Base-by-base conservation (phyloP, 2,113 vertebrate genomes). In the Struthidea cinerea region DNA sequence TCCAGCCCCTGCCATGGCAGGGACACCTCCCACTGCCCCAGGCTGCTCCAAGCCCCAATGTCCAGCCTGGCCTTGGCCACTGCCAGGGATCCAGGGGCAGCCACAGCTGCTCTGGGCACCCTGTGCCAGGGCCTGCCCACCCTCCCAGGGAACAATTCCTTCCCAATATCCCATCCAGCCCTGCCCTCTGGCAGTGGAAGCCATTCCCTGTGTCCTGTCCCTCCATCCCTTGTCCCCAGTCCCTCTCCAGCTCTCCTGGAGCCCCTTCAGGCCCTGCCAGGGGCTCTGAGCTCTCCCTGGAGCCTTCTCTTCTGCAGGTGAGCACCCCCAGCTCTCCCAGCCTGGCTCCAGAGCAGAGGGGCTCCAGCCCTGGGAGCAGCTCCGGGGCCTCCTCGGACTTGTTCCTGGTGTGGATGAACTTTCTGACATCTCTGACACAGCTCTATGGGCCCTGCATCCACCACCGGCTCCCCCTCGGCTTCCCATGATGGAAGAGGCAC, bases 21-120 rank as follows among this genome's bases (percentile, higher is more conserved):
- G 46, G 33, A 23, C 46, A 44, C 18, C 22, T 33, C 0, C 73
- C 63, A 59, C 53, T 6, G 1, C 16, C 24, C 42, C 70, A 49
- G 60, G 24, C 1, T 11, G 7, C 20, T 75, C 35, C 50, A 3
- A 55, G 27, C 17, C 69, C n/a, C 0, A n/a, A n/a, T n/a, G 0
- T 6, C 59, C 50, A 75, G 0, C 19, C 50, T 30, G 50, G 35
- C 70, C 35, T 65, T 49, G 70, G 70, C 0, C 82, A 75, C 60
- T 85, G 3, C 52, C 52, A 67, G 83, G 70, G 60, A 67, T 75
- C 64, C 79, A 82, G 83, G 83, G 42, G 50, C 82, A 75, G 82
- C 50, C 70, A 13, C 70, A 75, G 70, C 50, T 56, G 22, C 81
- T 64, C 81, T 84, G 82, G 59, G 28, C 30, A 56, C 44, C 50